Percentiles rank a stretch among this genome's conserved stretches.
These are phyloP conservation scores for Hydractinia symbiolongicarpus DNA, from an alignment of 30 jellyfish, hydroid and myxozoan genomes.

Conservation along the genomic window DNA sequence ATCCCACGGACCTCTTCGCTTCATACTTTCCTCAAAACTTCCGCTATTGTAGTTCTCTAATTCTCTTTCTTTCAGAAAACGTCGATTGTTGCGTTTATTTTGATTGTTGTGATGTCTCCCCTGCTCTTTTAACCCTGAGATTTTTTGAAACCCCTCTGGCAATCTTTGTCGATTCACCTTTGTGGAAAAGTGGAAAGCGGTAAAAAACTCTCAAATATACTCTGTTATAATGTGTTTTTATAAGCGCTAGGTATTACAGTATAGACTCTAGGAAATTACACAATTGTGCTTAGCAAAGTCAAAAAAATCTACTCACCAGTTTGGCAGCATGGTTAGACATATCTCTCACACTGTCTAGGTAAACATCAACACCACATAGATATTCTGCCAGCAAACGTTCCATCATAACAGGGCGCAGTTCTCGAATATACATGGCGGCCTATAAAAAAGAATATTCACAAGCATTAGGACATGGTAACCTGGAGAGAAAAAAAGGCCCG, in stretches of 20 bases:
- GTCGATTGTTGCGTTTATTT: too few species aligned
- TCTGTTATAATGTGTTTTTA: too few species aligned
- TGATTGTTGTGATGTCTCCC: too few species aligned
- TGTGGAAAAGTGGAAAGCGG: too few species aligned
- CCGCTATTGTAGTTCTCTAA: neutral
- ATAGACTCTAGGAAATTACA: neutral
- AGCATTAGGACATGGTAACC: neutral
- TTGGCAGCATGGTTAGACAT: constrained; percentile 23
- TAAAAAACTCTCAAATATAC: too few species aligned
- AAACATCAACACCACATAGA: constrained; percentile 74
- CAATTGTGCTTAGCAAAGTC: neutral
- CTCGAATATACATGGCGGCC: constrained; percentile 81
- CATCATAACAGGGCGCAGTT: constrained; percentile 49
- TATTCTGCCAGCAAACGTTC: constrained; percentile 74
- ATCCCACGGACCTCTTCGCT: constrained; percentile 33
- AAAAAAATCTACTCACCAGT: neutral
- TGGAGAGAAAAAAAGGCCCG: too few species aligned
- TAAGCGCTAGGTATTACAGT: neutral
- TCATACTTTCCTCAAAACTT: neutral
- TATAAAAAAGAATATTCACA: constrained; percentile 9
- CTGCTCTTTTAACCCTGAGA: too few species aligned
- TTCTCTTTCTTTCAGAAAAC: too few species aligned
- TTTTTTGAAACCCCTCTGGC: too few species aligned
- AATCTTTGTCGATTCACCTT: too few species aligned
- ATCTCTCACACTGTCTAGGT: constrained; percentile 49